phyloP scores from a whole-genome alignment of 2,888 invertebrate genomes.

The Aproaerema taeniolella region DNA sequence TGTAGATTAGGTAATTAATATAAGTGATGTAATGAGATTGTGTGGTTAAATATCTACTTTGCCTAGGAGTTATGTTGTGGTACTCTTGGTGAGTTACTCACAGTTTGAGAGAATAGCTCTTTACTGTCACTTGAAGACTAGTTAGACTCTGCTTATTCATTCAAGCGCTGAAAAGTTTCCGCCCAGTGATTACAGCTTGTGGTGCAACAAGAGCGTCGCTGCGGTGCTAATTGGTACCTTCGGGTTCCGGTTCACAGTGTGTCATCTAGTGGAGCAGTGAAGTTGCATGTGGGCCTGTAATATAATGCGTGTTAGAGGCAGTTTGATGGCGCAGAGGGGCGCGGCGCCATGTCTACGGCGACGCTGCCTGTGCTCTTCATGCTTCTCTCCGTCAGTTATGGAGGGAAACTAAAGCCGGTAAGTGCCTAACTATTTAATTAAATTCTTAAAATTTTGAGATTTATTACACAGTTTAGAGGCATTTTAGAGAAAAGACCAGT shows the following conservation, averaged over 20 bases:
- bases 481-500: too few species aligned
- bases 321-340: conserved; percentile 30
- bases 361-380: conserved; percentile 41
- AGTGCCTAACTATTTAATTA: conserved; percentile 26
- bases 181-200: conserved; percentile 52
- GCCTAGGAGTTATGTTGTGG: too few species aligned
- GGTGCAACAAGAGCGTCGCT: conserved; percentile 34
- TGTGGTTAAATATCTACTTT: too few species aligned
- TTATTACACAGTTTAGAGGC: too few species aligned
- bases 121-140: conserved; percentile 18
- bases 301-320: conserved; percentile 21
- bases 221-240: conserved; percentile 49
- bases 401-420: conserved; percentile 56
- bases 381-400: conserved; percentile 35
- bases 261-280: conserved; percentile 28
- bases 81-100: too few species aligned
- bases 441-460: background rate
- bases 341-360: conserved; percentile 47
- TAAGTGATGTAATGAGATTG: too few species aligned
- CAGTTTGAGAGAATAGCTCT: too few species aligned
- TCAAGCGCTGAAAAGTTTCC: conserved; percentile 42
- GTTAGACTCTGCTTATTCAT: conserved; percentile 44
- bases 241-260: conserved; percentile 31
- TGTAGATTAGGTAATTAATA: conserved; percentile 1
- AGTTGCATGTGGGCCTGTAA: conserved; percentile 23